phyloP scores from a whole-genome alignment of 2,888 invertebrate species.

The Drosophila paucipuncta region DNA sequence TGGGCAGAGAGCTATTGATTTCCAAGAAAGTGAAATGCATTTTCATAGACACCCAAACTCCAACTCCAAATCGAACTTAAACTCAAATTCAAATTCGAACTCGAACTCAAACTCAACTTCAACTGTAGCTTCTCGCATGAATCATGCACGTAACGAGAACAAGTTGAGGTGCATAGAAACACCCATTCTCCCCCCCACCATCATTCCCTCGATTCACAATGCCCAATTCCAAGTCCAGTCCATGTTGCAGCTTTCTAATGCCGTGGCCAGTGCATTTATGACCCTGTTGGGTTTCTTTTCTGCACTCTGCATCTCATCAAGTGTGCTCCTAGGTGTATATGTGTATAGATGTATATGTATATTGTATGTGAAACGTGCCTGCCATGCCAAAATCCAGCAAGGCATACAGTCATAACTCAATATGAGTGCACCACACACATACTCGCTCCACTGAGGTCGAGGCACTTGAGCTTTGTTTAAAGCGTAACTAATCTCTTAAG shows the following conservation, averaged over 20 bases:
- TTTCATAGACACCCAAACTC: slow-evolving; percentile 14
- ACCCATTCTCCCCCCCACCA: slow-evolving; percentile 34
- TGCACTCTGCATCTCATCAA: slow-evolving; percentile 67
- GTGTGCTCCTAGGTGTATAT: slow-evolving; percentile 23
- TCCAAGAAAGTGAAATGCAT: slow-evolving; percentile 76
- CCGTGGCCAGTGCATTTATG: slow-evolving; percentile 56
- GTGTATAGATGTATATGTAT: slow-evolving; percentile 5
- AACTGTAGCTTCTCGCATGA: slow-evolving; percentile 28
- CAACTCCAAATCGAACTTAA: neutral
- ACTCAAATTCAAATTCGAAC: neutral
- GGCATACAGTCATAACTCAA: slow-evolving; percentile 48
- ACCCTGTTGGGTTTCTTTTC: slow-evolving; percentile 64
- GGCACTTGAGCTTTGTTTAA: slow-evolving; percentile 39
- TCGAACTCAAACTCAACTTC: slow-evolving; percentile 10
- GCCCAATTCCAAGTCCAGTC: slow-evolving; percentile 27
- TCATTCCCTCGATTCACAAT: neutral
- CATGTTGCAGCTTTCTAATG: slow-evolving; percentile 59
- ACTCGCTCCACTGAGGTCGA: slow-evolving; percentile 17
- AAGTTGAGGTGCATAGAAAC: slow-evolving; percentile 48
- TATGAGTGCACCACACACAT: slow-evolving; percentile 32
- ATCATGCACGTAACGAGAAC: slow-evolving; percentile 64
- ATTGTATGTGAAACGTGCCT: slow-evolving; percentile 70
- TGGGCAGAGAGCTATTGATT: slow-evolving; percentile 63
- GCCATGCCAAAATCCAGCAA: slow-evolving; percentile 67
- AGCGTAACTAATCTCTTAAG: slow-evolving; percentile 50